Evolutionary conservation across 2,797 vertebrate species (phyloP), one percentile per base, ranked within the genome.

Genomic region (Cryptoblepharus egeriae): DNA sequence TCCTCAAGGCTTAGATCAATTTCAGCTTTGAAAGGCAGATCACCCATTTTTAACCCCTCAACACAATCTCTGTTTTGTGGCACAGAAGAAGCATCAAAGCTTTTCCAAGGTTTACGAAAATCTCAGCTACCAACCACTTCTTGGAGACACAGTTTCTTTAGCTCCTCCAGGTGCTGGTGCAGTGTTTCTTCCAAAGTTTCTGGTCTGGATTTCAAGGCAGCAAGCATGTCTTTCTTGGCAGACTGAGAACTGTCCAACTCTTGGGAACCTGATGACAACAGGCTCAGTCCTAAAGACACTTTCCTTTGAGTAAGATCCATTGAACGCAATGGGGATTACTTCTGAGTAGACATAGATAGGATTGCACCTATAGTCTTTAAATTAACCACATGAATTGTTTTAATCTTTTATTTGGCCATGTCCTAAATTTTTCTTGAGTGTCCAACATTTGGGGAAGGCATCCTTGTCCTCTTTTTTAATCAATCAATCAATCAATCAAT

Each of bases 171-270:
- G 77, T 98, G 96, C 24, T 97, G 97, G 89, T 94, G 97, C 30
- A 99, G 96, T 0, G 98, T 99, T 92, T 99, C 99, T 92, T 99
- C 99, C 93, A 99, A 96, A 71, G 98, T 98, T 80, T 99, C 98
- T 96, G 99, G 98, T 91, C 98, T 95, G 92, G 98, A 99, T 92
- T 97, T 97, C 94, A 99, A 94, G 0, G 99, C 98, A 42, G 97
- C 97, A 92, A 99, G 93, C 98, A 99, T 99, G 96, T 99, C 99
- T 89, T 99, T 99, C 95, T 99, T 99, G 92, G 99, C 99, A 30
- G 98, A 99, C 94, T 99, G 98, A 49, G 98, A 99, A 88, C 98
- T 99, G 93, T 99, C 99, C 0, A 98, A 99, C 95, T 99, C 99
- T 94, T 99, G 99, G 94, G 99, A 99, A 93, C 98, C 99, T 99